Base-by-base conservation (phyloP, 2,888 invertebrate genomes). In the Euphydryas editha region DNA sequence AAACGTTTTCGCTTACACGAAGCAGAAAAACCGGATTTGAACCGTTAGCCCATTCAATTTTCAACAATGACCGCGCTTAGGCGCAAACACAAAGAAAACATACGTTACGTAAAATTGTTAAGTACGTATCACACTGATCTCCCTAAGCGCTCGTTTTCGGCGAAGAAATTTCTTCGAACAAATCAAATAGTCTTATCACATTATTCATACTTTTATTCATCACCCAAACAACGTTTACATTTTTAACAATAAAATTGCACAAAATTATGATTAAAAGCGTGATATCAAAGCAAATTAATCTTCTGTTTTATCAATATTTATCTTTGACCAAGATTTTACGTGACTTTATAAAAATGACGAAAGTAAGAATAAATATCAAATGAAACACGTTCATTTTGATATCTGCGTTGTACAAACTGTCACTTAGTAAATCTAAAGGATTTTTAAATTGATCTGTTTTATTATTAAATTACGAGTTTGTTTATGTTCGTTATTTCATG, bases 1-100 rank as follows among this genome's bases (percentile, higher is more conserved):
- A 36, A 68, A 59, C 37, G 51, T 65, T 70, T 61, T 68, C 58
- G 66, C 59, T 70, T 69, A 67, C 70, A 71, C 63, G 61, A 54
- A 54, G 51, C 62, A 65, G 67, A 74, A 73, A 75, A 75, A 73
- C 73, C 69, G 74, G 73, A 71, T 70, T 69, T 67, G 72, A 71
- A 70, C 72, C 70, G 75, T 75, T 73, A 72, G 60, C 59, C 72
- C 71, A 73, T 74, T 74, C 73, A 75, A 75, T 73, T 73, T 72
- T 70, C 72, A 73, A 73, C 75, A 75, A 75, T 75, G 72, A 70
- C 68, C 67, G 47, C 71, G 65, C 63, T 70, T 59, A 70, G 72
- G 62, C 69, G 65, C 71, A 70, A 72, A 72, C 72, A 72, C 69
- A 73, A 73, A 70, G 68, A 63, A 72, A 68, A 72, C 72, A 74